These are phyloP conservation scores for Synanceia verrucosa DNA, from an alignment of 2,797 vertebrate species.

Conservation along the genomic window DNA sequence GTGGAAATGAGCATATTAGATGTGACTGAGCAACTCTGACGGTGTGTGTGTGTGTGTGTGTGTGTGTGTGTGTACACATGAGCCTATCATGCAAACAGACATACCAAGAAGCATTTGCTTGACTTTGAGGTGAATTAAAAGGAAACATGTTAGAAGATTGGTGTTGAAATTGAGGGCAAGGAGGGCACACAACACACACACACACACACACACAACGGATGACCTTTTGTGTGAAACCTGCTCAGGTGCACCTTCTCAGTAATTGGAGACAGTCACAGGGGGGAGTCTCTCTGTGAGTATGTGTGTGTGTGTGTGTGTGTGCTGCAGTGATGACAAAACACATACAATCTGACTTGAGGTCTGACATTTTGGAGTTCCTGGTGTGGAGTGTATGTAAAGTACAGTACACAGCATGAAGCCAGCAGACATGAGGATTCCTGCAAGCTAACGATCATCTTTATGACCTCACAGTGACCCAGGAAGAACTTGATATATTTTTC, in stretches of 20 bases:
- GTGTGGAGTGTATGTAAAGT: slow-evolving; percentile 12
- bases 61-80: neutral
- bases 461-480: neutral
- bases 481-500: too few relatives aligned
- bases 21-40: slow-evolving; percentile 21
- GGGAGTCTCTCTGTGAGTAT: slow-evolving; percentile 18
- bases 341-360: slow-evolving; percentile 51
- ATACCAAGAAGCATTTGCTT: neutral
- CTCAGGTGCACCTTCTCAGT: slow-evolving; percentile 51
- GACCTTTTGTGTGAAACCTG: slow-evolving; percentile 64
- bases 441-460: neutral
- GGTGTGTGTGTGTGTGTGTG: neutral
- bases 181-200: neutral
- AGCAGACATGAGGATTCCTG: neutral
- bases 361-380: slow-evolving; percentile 53
- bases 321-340: slow-evolving; percentile 16
- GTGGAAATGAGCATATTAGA: slow-evolving; percentile 12
- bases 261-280: slow-evolving; percentile 60
- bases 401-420: neutral
- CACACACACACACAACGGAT: slow-evolving; percentile 9
- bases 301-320: slow-evolving; percentile 2
- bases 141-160: slow-evolving; percentile 22
- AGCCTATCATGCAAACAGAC: neutral
- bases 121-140: slow-evolving; percentile 27
- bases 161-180: slow-evolving; percentile 29